Evolutionary conservation across 2,888 invertebrate genomes (phyloP), one percentile per base, ranked within the genome.

Genomic region (Euzophera pinguis): DNA sequence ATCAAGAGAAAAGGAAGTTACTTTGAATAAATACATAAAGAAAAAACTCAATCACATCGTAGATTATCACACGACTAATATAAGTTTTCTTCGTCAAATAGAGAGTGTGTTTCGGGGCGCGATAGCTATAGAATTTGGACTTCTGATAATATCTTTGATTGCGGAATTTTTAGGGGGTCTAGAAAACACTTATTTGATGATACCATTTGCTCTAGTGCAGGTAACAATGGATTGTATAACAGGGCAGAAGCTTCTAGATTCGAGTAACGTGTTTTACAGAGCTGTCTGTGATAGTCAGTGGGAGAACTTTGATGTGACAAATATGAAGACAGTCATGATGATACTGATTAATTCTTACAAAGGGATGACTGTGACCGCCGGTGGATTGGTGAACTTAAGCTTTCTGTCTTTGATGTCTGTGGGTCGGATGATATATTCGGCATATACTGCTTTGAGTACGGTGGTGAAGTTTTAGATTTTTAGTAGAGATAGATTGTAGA

Each of bases 81-180:
- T 78, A 7, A 59, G 41, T 17, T 57, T 79, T 16, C 32, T 79
- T 0, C 57, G 56, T 13, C 58, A 67, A 54, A 56, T 78, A 0
- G 78, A 81, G 59, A 53, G 55, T 1, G 56, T 74, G 0, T 78
- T 79, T 47, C 63, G 69, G 41, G 63, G 67, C 1, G 73, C 75
- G 0, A 66, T 79, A n/a, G 78, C 73, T 3, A 54, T 74, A 1
- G 82, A 79, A 55, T 80, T 81, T 39, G 6, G 66, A 0, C 56
- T 75, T 5, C 60, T 81, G 0, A 63, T 71, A 0, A 45, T 71
- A 1, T 74, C 71, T 7, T 55, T 83, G 0, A 73, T 78, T 53
- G 71, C 78, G 1, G 78, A 76, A 58, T 50, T 83, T n/a, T 67
- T 84, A 0, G 82, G 78, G 1, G 77, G 81, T 0, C 53, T 84